Percentiles rank a stretch among this genome's conserved stretches.
These are phyloP conservation scores for Sciurus niger DNA, from an alignment of 2,113 vertebrate genomes.

Conservation along the genomic window DNA sequence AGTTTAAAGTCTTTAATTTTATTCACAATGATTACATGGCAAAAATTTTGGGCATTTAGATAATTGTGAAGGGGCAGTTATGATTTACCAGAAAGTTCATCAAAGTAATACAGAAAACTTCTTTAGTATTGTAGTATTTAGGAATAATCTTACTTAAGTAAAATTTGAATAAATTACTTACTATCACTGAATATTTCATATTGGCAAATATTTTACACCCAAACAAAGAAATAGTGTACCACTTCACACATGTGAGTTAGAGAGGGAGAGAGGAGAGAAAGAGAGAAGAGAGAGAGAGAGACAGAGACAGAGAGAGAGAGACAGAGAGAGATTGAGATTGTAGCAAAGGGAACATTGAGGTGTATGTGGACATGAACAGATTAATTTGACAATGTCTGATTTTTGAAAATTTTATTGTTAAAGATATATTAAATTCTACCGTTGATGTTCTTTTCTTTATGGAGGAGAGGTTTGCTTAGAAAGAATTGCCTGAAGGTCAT, in stretches of 20 bases:
- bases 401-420: constrained; percentile 46
- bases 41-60: background rate
- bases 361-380: background rate
- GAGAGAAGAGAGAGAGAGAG: no score
- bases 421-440: background rate
- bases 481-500: background rate
- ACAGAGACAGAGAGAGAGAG: no score
- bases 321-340: no score
- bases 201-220: constrained; percentile 2
- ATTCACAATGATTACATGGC: background rate
- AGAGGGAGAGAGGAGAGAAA: no score
- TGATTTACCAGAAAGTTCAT: constrained; percentile 7
- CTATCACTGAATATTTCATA: background rate
- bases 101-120: constrained; percentile 50
- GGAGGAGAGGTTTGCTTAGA: background rate
- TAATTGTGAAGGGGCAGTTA: background rate
- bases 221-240: background rate
- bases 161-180: constrained; percentile 52
- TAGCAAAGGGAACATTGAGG: background rate
- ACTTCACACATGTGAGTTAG: background rate
- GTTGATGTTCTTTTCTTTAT: constrained; percentile 12
- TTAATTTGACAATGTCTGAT: constrained; percentile 4
- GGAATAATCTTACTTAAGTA: constrained; percentile 39
- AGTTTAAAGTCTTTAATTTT: constrained; percentile 33
- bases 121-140: constrained; percentile 6